Base-by-base conservation (phyloP, 2,797 vertebrate genomes). In the Paramormyrops hopkinsi region DNA sequence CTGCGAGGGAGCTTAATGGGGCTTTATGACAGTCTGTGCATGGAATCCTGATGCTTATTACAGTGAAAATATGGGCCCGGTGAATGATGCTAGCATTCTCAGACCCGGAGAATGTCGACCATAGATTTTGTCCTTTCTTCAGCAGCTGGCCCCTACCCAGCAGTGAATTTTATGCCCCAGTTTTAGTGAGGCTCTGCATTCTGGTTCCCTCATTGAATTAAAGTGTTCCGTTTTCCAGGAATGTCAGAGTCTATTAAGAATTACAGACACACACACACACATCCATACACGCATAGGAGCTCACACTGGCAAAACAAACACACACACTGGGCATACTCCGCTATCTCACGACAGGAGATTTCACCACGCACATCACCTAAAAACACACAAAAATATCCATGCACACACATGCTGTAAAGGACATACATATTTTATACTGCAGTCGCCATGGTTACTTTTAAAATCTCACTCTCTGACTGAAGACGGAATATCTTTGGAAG, bases 151-250 rank as follows among this genome's bases (percentile, higher is more conserved):
- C 65, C 88, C 88, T 48, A 79, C 89, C 88, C 91, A 90, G 88
- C 29, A 22, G 88, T 91, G 91, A 90, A 92, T 92, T 90, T 29
- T 91, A 89, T 94, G 93, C 86, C 93, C 93, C 84, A 92, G 89
- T 93, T 94, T 90, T 22, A 88, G 62, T 69, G 89, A 90, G 91
- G 92, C 91, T 92, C 91, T 94, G 92, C 92, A 92, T 90, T 53
- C 73, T 53, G 8, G 65, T 19, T 88, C 92, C 90, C 88, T 89
- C 90, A 89, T 92, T 89, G 89, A 92, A 90, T 91, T 82, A 90
- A 93, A 92, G 89, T 89, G 88, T 88, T 90, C 89, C 87, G 83
- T 89, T 92, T 92, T 90, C 88, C 86, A 87, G 65, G 88, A 88
- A 91, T 85, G 91, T 69, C 90, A 90, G 91, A 92, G 76, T 86